Evolutionary conservation across 2,888 invertebrate genomes (phyloP).

Genomic region (Anticlea derivata): DNA sequence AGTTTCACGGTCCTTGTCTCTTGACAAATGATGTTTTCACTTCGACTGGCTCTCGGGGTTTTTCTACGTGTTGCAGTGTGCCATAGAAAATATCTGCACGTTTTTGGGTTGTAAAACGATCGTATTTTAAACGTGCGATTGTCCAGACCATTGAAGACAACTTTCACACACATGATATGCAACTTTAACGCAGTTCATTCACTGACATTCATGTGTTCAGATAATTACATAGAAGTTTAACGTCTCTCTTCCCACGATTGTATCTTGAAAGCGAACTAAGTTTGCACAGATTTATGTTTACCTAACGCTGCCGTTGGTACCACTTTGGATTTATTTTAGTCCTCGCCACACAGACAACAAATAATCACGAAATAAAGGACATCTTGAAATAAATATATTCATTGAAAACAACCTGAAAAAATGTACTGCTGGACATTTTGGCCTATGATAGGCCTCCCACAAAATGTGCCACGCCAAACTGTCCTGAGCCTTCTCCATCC

Average conservation of each 20-base stretch:
- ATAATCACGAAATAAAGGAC: too few relatives aligned
- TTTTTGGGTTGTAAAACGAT: constrained; percentile 31
- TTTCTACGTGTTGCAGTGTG: constrained; percentile 28
- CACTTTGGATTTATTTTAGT: constrained; percentile 38
- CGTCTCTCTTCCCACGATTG: constrained; percentile 74
- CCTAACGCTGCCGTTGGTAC: constrained; percentile 43
- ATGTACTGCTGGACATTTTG: too few relatives aligned
- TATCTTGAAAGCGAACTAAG: constrained; percentile 60
- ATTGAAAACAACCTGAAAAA: too few relatives aligned
- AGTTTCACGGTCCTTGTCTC: constrained; percentile 61
- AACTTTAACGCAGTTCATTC: constrained; percentile 59
- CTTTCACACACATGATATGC: constrained; percentile 52
- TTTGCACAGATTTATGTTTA: constrained; percentile 65
- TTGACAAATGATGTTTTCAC: constrained; percentile 60
- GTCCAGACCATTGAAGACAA: constrained; percentile 39
- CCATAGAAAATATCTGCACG: constrained; percentile 23
- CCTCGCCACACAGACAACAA: constrained; percentile 30
- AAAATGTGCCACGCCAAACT: too few relatives aligned
- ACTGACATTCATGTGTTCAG: constrained; percentile 65
- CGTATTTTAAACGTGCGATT: constrained; percentile 25
- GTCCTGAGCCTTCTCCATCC: too few relatives aligned
- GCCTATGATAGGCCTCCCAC: too few relatives aligned
- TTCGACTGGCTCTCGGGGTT: constrained; percentile 37
- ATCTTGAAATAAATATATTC: too few relatives aligned
- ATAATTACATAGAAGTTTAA: constrained; percentile 70